Evolutionary conservation across 2,888 invertebrate species (phyloP).

Genomic region (Andrena dorsata): DNA sequence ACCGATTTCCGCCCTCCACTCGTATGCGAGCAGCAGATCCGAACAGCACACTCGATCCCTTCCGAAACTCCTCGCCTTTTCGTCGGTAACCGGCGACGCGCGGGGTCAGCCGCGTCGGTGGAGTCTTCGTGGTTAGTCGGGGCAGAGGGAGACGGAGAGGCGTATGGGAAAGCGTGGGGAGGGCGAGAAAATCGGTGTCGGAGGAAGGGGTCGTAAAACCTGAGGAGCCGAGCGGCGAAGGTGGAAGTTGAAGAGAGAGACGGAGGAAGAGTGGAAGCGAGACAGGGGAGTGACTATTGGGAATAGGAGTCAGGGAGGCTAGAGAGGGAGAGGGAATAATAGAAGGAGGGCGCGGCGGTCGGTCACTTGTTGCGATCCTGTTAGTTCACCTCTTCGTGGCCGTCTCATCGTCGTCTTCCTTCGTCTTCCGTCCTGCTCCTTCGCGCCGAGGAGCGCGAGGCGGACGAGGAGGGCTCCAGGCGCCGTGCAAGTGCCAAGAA

Average conservation of each 20-base stretch:
- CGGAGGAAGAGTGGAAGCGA: constrained; percentile 52
- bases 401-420: constrained; percentile 62
- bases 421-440: constrained; percentile 35
- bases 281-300: constrained; percentile 55
- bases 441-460: constrained; percentile 32
- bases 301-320: constrained; percentile 41
- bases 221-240: constrained; percentile 20
- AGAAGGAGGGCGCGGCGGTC: constrained; percentile 79
- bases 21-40: background rate
- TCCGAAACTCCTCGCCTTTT: constrained; percentile 20
- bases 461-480: constrained; percentile 14
- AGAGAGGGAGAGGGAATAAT: constrained; percentile 72
- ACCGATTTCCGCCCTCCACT: background rate
- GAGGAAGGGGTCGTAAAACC: constrained; percentile 29
- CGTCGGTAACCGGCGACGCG: constrained; percentile 28
- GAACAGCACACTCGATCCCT: background rate
- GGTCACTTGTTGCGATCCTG: constrained; percentile 83
- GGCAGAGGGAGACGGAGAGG: background rate
- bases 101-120: background rate
- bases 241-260: constrained; percentile 41
- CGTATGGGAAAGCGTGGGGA: constrained; percentile 12
- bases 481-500: constrained; percentile 17
- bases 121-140: background rate
- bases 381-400: constrained; percentile 80
- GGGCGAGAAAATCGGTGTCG: constrained; percentile 30